A percentile compares a stretch with the other conserved stretches of the same genome.
phyloP scores from a whole-genome alignment of 2,113 vertebrate species.

The Cromileptes altivelis region DNA sequence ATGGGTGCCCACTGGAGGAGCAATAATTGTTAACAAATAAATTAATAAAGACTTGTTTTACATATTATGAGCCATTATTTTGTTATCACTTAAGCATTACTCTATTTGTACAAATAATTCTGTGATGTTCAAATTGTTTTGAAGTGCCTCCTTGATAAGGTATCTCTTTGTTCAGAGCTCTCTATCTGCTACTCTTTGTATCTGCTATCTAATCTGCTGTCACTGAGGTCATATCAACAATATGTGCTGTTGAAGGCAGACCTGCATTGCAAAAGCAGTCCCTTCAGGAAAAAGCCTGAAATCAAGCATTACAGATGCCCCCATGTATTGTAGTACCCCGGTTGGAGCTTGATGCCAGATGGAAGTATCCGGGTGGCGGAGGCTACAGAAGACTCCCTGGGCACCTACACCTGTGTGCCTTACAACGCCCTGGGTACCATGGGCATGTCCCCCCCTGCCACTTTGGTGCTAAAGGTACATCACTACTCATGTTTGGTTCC shows the following conservation, averaged over 20 bases:
- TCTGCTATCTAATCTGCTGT: constrained; percentile 4
- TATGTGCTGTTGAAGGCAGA: background rate
- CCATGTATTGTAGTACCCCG: constrained; percentile 87
- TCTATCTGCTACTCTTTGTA: background rate
- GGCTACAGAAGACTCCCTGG: constrained; percentile 98
- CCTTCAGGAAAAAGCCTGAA: constrained; percentile 7
- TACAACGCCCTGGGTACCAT: constrained; percentile 99
- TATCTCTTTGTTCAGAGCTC: background rate
- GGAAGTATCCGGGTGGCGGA: constrained; percentile 98
- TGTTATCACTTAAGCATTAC: background rate
- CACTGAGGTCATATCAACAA: background rate
- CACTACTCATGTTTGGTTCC: background rate
- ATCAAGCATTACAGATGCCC: constrained; percentile 17
- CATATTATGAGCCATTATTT: background rate
- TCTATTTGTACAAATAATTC: background rate
- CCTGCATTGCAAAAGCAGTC: background rate
- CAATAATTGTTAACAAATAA: background rate
- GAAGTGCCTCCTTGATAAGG: background rate
- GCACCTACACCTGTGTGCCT: constrained; percentile 99
- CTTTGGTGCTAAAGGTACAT: constrained; percentile 98
- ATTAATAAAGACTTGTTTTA: background rate
- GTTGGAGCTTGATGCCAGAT: constrained; percentile 95
- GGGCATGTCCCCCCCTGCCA: constrained; percentile 97
- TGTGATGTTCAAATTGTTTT: background rate
- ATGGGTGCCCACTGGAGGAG: too few relatives aligned